Evolutionary conservation across 2,888 invertebrate species (phyloP), one percentile per base, ranked within the genome.

Genomic region (Lydus trimaculatus): DNA sequence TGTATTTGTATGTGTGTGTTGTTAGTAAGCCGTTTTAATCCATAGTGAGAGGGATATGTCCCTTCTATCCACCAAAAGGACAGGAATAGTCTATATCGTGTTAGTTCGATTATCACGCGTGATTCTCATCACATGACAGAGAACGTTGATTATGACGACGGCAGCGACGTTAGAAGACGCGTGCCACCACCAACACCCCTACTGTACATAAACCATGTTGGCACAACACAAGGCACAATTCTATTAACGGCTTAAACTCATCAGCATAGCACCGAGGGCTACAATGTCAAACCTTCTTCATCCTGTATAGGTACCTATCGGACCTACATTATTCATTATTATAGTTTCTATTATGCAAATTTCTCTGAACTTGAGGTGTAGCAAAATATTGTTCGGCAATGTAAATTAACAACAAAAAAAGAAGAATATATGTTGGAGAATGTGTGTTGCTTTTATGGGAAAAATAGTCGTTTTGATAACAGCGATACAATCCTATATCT

Each of bases 91-190:
- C 66, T 71, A 74, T 81, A 81, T 82, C 82, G 80, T 79, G 81
- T 82, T 81, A 83, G 83, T 78, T 78, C 80, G 82, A 83, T 83
- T 82, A 83, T 83, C 80, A 80, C 81, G 82, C 81, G 80, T 80
- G 80, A 79, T 81, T 80, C 79, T 76, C 78, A 76, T 79, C 73
- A 75, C 72, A 76, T 78, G 79, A 74, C 73, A 75, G 75, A 74
- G 77, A 56, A 56, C 56, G 56, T 56, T 56, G 56, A 56, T 56
- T 20, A 56, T 56, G 56, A 25, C 25, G 56, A 56, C 25, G 56
- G 25, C 56, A 20, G 73, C 65, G 70, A 70, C 73, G 76, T 73
- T 76, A 75, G 74, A 74, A 74, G 77, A 73, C 81, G 81, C 79
- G 81, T 81, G 80, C 70, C 77, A 70, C 76, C 68, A 69, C 69